Percentiles rank a stretch among this genome's conserved stretches.
Conservation (phyloP, 2,113 vertebrate genomes). For the Caloenas nicobarica region DNA sequence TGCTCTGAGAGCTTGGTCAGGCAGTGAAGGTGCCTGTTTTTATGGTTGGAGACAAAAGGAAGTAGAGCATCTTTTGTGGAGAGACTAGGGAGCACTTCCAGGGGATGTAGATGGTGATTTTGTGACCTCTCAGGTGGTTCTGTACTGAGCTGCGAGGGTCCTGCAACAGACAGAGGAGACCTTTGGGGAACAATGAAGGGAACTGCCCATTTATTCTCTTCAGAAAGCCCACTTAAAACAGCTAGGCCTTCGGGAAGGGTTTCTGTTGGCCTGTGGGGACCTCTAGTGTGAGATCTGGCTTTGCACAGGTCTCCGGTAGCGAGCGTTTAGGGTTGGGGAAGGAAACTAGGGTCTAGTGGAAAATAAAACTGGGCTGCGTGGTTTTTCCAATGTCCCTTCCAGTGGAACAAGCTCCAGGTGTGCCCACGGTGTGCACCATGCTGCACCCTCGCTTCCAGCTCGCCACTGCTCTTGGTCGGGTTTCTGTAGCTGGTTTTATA, state of each 20-base stretch:
- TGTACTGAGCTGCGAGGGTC: neutral
- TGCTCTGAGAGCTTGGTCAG: neutral
- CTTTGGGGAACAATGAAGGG: neutral
- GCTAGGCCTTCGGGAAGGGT: neutral
- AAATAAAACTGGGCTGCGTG: neutral
- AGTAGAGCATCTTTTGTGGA: neutral
- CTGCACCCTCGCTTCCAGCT: neutral
- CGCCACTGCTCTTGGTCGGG: neutral
- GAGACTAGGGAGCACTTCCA: neutral
- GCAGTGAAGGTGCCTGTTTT: neutral
- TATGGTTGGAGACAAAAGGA: neutral
- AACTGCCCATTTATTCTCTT: too few relatives aligned
- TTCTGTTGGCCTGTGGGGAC: conserved; percentile 62
- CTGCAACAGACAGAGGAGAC: neutral
- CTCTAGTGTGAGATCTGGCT: conserved; percentile 59
- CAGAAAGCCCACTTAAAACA: neutral
- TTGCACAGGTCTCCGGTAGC: neutral
- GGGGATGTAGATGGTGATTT: neutral
- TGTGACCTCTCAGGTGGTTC: neutral
- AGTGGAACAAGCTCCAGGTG: neutral
- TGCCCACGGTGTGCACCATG: neutral
- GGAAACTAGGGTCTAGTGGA: neutral
- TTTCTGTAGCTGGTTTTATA: neutral
- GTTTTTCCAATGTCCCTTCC: rapidly evolving
- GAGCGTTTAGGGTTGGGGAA: neutral